Evolutionary conservation across 1,140 invertebrate species (phyloP), one percentile per base, ranked within the genome.

Genomic region (Drosophila pallidifrons): DNA sequence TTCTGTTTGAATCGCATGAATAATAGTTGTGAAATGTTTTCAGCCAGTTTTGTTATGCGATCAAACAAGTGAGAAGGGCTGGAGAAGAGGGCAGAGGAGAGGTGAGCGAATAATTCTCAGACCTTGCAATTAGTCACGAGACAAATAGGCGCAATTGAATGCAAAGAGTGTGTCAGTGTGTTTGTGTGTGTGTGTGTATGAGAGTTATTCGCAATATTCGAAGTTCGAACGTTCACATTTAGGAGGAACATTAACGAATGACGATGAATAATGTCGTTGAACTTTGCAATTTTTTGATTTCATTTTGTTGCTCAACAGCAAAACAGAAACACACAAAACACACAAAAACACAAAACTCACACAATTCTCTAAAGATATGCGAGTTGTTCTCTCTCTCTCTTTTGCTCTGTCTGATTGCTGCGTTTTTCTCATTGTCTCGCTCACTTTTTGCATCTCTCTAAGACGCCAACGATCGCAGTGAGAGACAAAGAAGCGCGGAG

Each of bases 131-230:
- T 51, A 78, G 72, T 78, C 72, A 78, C 66, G 76, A 65, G 66
- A 66, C 65, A 57, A 78, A 78, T 78, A 75, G 71, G 38, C 51
- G 57, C 47, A 65, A 63, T 52, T 45, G 59, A 46, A 51, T 46
- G 51, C 20, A 13, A 54, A 38, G 6, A 55, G 45, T 58, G 25
- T 49, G 38, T 15, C 46, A 35, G n/a, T n/a, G n/a, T n/a, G n/a
- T n/a, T n/a, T n/a, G 6, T 63, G 45, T 58, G 25, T 49, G 38
- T 16, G 11, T 51, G 3, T 25, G 11, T 46, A 46, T 30, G 25
- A 45, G 51, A 45, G 25, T 30, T 54, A 65, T 45, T 54, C 61
- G 32, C 51, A 54, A 46, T 55, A 65, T 32, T 65, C 38, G 28
- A 71, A 59, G 38, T 45, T 54, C 63, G 60, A 75, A 52, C 67